Conservation (phyloP, 1,140 invertebrate species). For the Zaprionus vittiger region DNA sequence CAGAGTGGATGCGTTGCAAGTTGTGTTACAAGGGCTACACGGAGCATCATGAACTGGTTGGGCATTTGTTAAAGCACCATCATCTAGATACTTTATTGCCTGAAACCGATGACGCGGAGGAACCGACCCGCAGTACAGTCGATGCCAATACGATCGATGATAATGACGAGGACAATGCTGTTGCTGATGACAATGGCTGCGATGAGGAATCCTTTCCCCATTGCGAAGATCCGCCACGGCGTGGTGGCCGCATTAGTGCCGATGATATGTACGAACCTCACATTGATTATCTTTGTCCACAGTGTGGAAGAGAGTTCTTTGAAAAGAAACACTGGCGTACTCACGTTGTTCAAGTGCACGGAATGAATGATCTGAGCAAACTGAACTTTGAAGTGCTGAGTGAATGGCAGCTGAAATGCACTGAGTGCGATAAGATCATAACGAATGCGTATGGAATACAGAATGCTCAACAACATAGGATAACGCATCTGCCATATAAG, state of each 20-base stretch:
- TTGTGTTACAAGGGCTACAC: constrained; percentile 69
- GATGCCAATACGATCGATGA: neutral
- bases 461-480: constrained; percentile 79
- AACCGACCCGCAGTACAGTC: neutral
- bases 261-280: constrained; percentile 75
- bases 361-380: constrained; percentile 70
- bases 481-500: constrained; percentile 76
- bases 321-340: constrained; percentile 80
- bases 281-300: constrained; percentile 78
- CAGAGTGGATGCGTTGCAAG: constrained; percentile 75
- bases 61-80: constrained; percentile 66
- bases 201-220: constrained; percentile 54
- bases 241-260: constrained; percentile 62
- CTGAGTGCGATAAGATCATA: constrained; percentile 76
- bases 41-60: constrained; percentile 55
- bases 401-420: constrained; percentile 72
- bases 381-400: constrained; percentile 73
- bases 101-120: constrained; percentile 19
- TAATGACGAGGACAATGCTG: constrained; percentile 37
- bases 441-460: constrained; percentile 81
- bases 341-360: constrained; percentile 69
- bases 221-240: constrained; percentile 53
- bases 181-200: constrained; percentile 33
- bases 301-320: constrained; percentile 74
- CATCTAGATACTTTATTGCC: constrained; percentile 57